These are phyloP conservation scores for Neotoma lepida DNA, from an alignment of 2,113 vertebrate species.

Conservation along the genomic window DNA sequence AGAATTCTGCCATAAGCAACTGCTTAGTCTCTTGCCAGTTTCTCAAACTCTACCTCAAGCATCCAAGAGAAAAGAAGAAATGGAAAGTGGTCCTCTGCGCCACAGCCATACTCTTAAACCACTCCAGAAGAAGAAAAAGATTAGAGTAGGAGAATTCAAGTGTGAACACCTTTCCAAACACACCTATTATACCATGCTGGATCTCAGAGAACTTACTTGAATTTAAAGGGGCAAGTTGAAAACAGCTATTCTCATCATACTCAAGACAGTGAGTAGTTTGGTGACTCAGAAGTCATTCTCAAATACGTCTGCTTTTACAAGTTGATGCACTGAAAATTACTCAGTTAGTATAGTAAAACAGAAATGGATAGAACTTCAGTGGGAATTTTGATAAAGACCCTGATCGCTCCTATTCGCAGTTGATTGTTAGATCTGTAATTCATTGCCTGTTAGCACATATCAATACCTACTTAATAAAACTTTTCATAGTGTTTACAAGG, in stretches of 20 bases:
- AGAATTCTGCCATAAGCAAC: slow-evolving; percentile 9
- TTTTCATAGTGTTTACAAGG: slow-evolving; percentile 71
- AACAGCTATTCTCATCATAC: neutral
- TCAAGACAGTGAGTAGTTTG: neutral
- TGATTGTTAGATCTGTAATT: slow-evolving; percentile 79
- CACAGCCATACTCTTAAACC: neutral
- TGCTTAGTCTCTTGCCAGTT: neutral
- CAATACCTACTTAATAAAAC: slow-evolving; percentile 81
- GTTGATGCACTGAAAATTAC: neutral
- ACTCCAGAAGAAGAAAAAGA: neutral
- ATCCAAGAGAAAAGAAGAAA: slow-evolving; percentile 38
- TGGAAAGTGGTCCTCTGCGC: neutral
- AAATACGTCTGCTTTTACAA: neutral
- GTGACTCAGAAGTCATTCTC: neutral
- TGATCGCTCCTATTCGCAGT: slow-evolving; percentile 79
- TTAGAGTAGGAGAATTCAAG: neutral
- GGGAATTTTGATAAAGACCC: slow-evolving; percentile 81
- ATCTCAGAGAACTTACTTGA: neutral
- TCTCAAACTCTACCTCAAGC: neutral
- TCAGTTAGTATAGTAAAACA: slow-evolving; percentile 29
- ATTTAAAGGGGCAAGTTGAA: slow-evolving; percentile 4
- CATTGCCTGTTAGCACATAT: slow-evolving; percentile 84
- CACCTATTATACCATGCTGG: neutral
- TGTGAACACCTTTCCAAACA: slow-evolving; percentile 1
- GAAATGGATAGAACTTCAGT: neutral